Base-by-base conservation (phyloP, 2,113 vertebrate species). In the Trichomycterus rosablanca region DNA sequence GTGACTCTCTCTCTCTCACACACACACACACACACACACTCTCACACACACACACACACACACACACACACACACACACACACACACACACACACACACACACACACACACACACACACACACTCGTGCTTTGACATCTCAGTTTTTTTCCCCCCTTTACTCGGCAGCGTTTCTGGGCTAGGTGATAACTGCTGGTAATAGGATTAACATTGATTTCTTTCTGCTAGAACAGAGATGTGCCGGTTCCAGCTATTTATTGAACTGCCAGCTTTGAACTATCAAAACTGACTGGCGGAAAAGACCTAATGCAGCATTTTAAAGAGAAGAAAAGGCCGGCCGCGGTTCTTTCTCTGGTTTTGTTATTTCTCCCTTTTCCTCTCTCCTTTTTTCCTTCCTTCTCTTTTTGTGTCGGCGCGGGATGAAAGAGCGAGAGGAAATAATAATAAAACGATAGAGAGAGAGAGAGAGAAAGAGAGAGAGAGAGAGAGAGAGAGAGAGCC, bases 141-240 rank as follows among this genome's bases (percentile, higher is more conserved):
- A 88, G 91, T 89, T 90, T 88, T 89, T 79, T 76, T 74, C 76
- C 63, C 86, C 89, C 86, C 42, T 55, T 80, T 81, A 83, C 86
- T 87, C 92, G 93, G 93, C 78, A 87, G 83, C 90, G 91, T 97
- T 93, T 97, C 95, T 97, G 96, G 95, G 92, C 90, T 93, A 96
- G 96, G 95, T 97, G 96, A 97, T 98, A 97, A 97, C 93, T 94
- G 92, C 93, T 90, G 91, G 93, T 98, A 97, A 98, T 98, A 98
- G 96, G 96, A 98, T 98, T 97, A 98, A 95, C 94, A 98, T 97
- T 98, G 96, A 98, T 98, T 98, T 97, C 93, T 97, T 96, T 87
- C 93, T 94, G 93, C 92, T 95, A 97, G 96, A 98, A 97, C 96
- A 98, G 96, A 97, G 93, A 97, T 98, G 96, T 95, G 93, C 93